A percentile compares a stretch with the other conserved stretches of the same genome.
Evolutionary conservation across 2,797 vertebrate species (phyloP).

Genomic region (Dromococcyx pavoninus): DNA sequence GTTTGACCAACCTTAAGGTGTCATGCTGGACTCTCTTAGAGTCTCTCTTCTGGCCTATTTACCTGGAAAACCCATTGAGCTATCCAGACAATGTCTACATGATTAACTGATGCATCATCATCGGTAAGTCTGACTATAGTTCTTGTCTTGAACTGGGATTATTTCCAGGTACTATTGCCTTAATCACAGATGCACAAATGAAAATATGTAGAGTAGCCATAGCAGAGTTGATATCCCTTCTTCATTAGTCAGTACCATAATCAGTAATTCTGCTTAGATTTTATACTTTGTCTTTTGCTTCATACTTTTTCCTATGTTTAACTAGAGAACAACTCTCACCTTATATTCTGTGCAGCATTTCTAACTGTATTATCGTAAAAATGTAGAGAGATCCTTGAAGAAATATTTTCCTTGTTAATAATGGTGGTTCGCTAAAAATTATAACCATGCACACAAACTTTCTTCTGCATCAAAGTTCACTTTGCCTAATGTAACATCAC

Average conservation of each 20-base stretch:
- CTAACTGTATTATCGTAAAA: not conserved
- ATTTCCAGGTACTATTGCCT: not conserved
- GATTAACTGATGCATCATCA: not conserved
- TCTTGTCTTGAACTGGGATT: not conserved
- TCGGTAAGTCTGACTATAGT: not conserved
- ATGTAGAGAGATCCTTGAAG: not conserved
- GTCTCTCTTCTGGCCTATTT: not conserved
- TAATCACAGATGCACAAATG: not conserved
- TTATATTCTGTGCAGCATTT: not conserved
- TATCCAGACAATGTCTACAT: not conserved
- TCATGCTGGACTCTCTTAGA: not conserved
- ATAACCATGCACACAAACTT: not conserved
- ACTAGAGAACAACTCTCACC: not conserved
- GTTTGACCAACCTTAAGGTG: not conserved
- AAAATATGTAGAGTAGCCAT: not conserved
- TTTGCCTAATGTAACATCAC: not conserved
- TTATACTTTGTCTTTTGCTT: not conserved
- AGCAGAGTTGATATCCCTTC: not conserved
- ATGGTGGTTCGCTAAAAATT: not conserved
- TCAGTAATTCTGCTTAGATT: not conserved
- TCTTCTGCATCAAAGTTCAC: not conserved
- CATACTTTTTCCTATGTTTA: not conserved
- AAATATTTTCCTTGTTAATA: not conserved
- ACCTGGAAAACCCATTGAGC: not conserved
- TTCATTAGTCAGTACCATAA: not conserved